Evolutionary conservation across 1,140 invertebrate genomes (phyloP), one percentile per base, ranked within the genome.

Genomic region (Metopolophium dirhodum): DNA sequence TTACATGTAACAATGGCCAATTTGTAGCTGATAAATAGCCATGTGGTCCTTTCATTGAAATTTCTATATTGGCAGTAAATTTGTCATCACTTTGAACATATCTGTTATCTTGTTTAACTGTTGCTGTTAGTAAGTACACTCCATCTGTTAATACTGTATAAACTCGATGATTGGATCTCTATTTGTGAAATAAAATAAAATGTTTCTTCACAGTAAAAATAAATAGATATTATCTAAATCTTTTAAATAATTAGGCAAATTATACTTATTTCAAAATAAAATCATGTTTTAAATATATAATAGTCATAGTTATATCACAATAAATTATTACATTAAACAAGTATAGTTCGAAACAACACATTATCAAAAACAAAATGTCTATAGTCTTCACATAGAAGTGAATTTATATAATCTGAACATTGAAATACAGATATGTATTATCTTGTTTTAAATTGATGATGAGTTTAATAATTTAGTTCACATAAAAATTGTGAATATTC

Each of bases 21-120:
- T 98, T 97, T 20, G 96, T 96, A 47, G 97, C 97, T 54, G 97
- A 97, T 54, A 98, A 95, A 95, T 97, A 98, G 9, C 97, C 97
- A 95, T 97, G 95, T 30, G 96, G 95, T 49, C 96, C 96, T 94
- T 96, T 95, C 96, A 97, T 97, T 95, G 96, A 96, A 93, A 97
- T 95, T 85, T 96, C 95, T 20, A 97, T 96, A 68, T 95, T 94
- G 22, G 96, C 96, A 90, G 94, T 95, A 94, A 96, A 96, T 47
- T 92, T 23, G 30, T 49, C 22, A 54, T 94, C 94, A 2, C 61
- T 90, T 86, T 82, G 7, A 41, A 45, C 22, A 83, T 94, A 89
- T 20, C 61, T 93, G 18, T 94, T 94, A 14, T 54, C 93, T 11
- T 94, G 93, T 14, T 94, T 41, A 30, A 96, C 95, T 45, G 94